Base-by-base conservation (phyloP, 2,888 invertebrate species). In the Dolichopus griseipennis region DNA sequence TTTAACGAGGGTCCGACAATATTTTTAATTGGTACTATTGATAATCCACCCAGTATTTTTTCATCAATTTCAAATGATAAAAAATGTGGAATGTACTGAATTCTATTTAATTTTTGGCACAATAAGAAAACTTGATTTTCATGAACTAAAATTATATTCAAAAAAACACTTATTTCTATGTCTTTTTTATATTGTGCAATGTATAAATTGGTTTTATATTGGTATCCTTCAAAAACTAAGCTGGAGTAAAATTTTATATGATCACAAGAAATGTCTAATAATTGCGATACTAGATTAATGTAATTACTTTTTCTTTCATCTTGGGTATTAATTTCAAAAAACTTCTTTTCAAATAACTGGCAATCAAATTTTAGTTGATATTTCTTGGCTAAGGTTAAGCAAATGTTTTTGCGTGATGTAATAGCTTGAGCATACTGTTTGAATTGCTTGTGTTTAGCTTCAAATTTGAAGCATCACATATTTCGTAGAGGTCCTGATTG, bases 361-460 rank as follows among this genome's bases (percentile, higher is more conserved):
- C 2, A 21, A 64, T 72, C 72, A 71, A 74, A 73, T 72, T 73
- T 73, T 22, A 74, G 66, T 65, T 73, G 70, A 68, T 68, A 73
- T 70, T 74, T 74, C 69, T 71, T 73, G 6, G 73, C 67, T 67
- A 75, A 71, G 3, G 73, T 73, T 12, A 75, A 33, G 37, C 72
- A 72, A 67, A 74, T 72, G 67, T 76, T 75, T 72, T 74, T 74
- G 9, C 75, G 67, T 2, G 74, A 74, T n/a, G 71, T 73, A 33
- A 73, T 75, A 9, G 70, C 71, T 66, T 73, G 70, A 3, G 72
- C 70, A 73, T 76, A 75, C 10, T 71, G 61, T 70, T 75, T 75
- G 20, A 72, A 70, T 20, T 72, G 67, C 63, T 70, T 70, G 68
- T 74, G 74, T 65, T 74, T 73, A 1, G 73, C 69, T 67, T 75